Conservation (phyloP, 2,797 vertebrate genomes). For the Helarctos malayanus region DNA sequence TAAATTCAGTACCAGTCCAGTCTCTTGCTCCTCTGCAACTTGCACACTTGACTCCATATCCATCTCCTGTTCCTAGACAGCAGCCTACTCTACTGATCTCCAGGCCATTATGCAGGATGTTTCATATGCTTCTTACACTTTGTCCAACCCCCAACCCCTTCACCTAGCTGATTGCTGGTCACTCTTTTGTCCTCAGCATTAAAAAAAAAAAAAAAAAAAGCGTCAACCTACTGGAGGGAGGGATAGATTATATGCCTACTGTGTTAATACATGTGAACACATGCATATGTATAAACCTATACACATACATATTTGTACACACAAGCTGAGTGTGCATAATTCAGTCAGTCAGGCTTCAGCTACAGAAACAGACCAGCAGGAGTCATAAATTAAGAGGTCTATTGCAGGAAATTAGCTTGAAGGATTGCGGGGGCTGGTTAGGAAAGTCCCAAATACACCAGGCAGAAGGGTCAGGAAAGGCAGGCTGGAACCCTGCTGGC, state of each 20-base stretch:
- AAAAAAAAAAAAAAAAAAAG: not conserved
- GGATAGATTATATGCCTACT: not conserved
- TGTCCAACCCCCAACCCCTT: not conserved
- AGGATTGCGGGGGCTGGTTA: not conserved
- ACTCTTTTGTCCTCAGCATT: not conserved
- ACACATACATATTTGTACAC: not conserved
- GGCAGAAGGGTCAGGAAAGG: not conserved
- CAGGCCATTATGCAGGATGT: accelerated
- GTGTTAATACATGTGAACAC: not conserved
- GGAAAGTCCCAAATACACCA: not conserved
- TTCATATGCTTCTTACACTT: not conserved
- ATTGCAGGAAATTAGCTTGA: not conserved
- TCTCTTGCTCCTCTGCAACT: not conserved
- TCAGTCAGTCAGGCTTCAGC: not conserved
- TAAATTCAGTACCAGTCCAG: not conserved
- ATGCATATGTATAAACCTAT: not conserved
- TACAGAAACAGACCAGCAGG: not conserved
- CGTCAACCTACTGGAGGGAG: not conserved
- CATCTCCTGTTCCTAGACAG: not conserved
- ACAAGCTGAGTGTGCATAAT: not conserved
- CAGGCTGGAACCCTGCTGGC: not conserved
- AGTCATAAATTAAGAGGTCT: not conserved
- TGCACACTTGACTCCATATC: not conserved
- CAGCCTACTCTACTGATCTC: not conserved
- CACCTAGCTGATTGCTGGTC: not conserved